Percentiles rank a stretch among this genome's conserved stretches.
Conservation (phyloP, 2,797 vertebrate species). For the Hoplostethus atlanticus region DNA sequence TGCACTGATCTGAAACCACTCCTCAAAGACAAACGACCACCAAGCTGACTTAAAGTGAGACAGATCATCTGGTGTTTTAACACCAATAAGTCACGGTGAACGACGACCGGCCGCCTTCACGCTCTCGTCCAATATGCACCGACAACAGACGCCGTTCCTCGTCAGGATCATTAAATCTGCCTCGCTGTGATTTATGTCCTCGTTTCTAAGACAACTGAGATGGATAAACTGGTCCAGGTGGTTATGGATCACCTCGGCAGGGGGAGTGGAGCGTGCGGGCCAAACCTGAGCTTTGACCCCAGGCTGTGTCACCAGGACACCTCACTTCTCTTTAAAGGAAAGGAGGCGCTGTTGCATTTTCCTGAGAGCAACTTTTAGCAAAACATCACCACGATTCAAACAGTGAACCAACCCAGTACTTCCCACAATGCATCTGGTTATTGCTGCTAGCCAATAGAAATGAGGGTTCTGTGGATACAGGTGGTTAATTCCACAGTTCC, state of each 20-base stretch:
- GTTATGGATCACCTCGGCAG: neutral
- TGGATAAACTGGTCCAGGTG: neutral
- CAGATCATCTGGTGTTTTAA: neutral
- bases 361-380: no score
- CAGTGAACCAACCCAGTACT: neutral
- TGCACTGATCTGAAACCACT: neutral
- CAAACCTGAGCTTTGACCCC: slow-evolving; percentile 12
- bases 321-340: no score
- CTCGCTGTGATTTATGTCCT: slow-evolving; percentile 8
- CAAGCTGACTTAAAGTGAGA: neutral
- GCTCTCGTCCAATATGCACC: neutral
- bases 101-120: neutral
- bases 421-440: no score
- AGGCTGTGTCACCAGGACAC: no score
- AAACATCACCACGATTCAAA: no score
- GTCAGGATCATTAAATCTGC: neutral
- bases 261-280: neutral
- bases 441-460: no score
- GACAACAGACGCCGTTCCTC: neutral
- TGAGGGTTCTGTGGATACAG: no score
- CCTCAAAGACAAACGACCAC: neutral
- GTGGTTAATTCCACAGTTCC: no score
- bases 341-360: neutral
- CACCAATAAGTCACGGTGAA: slow-evolving; percentile 23
- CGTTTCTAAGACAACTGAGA: slow-evolving; percentile 4